Base-by-base conservation (phyloP, 2,888 invertebrate genomes). In the Anthoptus insignis region DNA sequence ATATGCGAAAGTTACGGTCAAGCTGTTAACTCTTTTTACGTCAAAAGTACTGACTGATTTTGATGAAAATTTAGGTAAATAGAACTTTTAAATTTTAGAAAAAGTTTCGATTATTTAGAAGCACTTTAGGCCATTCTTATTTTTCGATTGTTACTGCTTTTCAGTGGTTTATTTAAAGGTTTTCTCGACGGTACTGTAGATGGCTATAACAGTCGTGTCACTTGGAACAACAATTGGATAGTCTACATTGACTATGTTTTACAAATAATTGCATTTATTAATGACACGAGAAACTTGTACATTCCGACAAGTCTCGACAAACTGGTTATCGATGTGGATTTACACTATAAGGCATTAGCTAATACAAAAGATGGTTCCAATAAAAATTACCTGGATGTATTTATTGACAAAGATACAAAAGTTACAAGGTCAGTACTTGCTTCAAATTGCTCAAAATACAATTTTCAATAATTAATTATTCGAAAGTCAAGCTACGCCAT, bases 161-260 rank as follows among this genome's bases (percentile, higher is more conserved):
- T 11, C 57, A 64, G 64, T 14, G 64, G 64, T 3, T n/a, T 39
- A 1, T 64, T 64, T 19, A 57, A 52, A 14, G 64, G 64, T 24
- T 24, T 64, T 21, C 3, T 64, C 14, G 49, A 21, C 14, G 39
- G 32, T n/a, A 57, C 52, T 24, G 14, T 58, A 9, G 32, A 45
- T 9, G n/a, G 32, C 11, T 34, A 47, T 7, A 47, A 45, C n/a
- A 39, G 32, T 29, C 27, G n/a, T 27, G 64, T 64, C 3, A 11
- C 14, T 7, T 64, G 64, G 64, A 58, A 39, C 9, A 32, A 29
- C n/a, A 50, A 52, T n/a, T 64, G 58, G 58, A 52, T 57, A 5
- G 58, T 52, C 1, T 64, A 42, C 27, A 14, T 64, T 21, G 64
- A 64, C 42, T 58, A 52, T 5, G 13, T 58, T 22, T 24, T 64